A percentile compares a stretch with the other conserved stretches of the same genome.
These are phyloP conservation scores for Ylistrum balloti DNA, from an alignment of 1,140 invertebrate species.

Conservation along the genomic window DNA sequence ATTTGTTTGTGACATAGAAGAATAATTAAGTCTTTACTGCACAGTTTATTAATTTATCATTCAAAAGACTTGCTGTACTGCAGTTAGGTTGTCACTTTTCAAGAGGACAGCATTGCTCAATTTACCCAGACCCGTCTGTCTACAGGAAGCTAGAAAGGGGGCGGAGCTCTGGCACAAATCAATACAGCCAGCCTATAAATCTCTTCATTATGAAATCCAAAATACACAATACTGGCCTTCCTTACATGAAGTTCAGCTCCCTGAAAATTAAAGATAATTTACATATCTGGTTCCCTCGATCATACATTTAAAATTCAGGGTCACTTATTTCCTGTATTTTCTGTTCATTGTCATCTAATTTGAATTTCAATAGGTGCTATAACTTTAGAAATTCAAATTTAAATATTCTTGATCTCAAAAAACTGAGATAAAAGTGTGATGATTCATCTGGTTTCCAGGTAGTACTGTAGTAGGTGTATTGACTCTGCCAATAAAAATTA, in stretches of 20 bases:
- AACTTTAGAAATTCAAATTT: slow-evolving; percentile 13
- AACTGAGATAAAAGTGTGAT: neutral
- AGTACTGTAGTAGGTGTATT: neutral
- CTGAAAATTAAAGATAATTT: slow-evolving; percentile 1
- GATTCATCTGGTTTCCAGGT: slow-evolving; percentile 4
- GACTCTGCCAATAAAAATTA: neutral
- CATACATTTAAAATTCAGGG: slow-evolving; percentile 1
- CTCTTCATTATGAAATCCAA: slow-evolving; percentile 35
- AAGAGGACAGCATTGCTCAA: neutral
- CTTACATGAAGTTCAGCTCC: neutral
- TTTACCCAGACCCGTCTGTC: neutral
- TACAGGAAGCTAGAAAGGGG: neutral
- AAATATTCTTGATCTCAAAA: neutral
- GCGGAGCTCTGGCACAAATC: neutral
- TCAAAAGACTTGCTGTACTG: no score
- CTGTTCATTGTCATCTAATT: slow-evolving; percentile 27
- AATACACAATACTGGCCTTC: neutral
- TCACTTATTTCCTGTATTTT: slow-evolving; percentile 1
- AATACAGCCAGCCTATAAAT: neutral
- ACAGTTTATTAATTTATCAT: no score
- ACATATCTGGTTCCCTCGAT: slow-evolving; percentile 25
- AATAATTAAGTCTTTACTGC: no score
- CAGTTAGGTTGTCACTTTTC: neutral
- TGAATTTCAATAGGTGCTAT: neutral
- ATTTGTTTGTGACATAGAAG: no score